These are phyloP conservation scores for Sitta carolinensis DNA, from an alignment of 2,797 vertebrate species.

Conservation along the genomic window DNA sequence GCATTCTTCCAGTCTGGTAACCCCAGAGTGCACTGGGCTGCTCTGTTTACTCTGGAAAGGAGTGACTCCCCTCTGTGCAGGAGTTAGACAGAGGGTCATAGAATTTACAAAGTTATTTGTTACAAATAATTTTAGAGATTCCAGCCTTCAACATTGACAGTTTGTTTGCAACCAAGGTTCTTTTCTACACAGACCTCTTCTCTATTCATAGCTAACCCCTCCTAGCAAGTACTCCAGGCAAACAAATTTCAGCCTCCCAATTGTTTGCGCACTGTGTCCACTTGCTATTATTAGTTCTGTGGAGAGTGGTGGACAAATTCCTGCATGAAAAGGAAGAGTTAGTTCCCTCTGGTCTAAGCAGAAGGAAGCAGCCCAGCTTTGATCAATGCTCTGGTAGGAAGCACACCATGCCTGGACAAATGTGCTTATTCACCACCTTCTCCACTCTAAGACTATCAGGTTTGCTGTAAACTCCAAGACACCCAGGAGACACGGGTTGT, in stretches of 20 bases:
- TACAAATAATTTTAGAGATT: not conserved
- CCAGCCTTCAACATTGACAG: not conserved
- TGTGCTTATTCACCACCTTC: not conserved
- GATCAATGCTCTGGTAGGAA: not conserved
- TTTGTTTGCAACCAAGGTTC: not conserved
- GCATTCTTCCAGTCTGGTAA: not conserved
- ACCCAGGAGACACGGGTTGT: not conserved
- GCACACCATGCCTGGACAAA: not conserved
- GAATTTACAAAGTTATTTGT: not conserved
- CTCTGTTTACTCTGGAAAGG: constrained; percentile 8
- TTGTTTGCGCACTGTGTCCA: not conserved
- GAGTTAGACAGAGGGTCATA: not conserved
- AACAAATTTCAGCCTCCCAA: not conserved
- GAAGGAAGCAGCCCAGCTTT: not conserved
- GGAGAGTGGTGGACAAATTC: not conserved
- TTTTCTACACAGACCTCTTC: not conserved
- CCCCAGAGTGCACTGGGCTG: not conserved
- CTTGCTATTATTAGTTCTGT: not conserved
- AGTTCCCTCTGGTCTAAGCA: not conserved
- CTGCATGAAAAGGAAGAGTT: not conserved
- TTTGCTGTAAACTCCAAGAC: not conserved
- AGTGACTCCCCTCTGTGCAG: not conserved
- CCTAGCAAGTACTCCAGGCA: not conserved
- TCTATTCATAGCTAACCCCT: not conserved
- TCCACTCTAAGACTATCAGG: not conserved